Percentiles rank a stretch among this genome's conserved stretches.
Conservation (phyloP, 2,797 vertebrate genomes). For the Crocidura indochinensis region DNA sequence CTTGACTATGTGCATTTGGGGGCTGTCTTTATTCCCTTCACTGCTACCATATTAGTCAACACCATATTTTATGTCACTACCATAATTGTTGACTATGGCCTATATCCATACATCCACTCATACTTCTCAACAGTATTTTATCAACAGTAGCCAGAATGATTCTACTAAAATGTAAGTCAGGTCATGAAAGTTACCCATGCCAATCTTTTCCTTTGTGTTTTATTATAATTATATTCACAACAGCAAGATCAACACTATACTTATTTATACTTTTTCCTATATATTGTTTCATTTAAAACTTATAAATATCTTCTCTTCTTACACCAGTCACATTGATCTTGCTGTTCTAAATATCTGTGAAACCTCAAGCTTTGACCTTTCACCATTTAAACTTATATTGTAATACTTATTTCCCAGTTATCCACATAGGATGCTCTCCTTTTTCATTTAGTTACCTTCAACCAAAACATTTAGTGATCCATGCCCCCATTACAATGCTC, state of each 20-base stretch:
- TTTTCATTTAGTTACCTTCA: conserved; percentile 9
- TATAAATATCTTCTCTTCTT: conserved; percentile 7
- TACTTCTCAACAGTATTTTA: background rate
- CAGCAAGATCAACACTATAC: background rate
- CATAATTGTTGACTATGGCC: background rate
- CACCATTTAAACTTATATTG: background rate
- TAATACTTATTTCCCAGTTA: background rate
- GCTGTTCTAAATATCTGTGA: background rate
- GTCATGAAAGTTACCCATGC: background rate
- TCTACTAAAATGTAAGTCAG: background rate
- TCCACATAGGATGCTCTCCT: background rate
- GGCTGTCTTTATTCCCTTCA: background rate
- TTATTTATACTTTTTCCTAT: background rate
- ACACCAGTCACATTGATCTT: background rate
- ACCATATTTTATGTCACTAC: background rate
- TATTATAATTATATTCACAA: conserved; percentile 18
- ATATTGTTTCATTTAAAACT: background rate
- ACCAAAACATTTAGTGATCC: background rate
- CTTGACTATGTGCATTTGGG: background rate
- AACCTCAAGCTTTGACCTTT: background rate
- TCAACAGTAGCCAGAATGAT: conserved; percentile 11
- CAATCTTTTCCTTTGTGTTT: background rate
- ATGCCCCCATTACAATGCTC: background rate
- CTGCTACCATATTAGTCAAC: background rate
- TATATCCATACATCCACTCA: background rate